phyloP scores from a whole-genome alignment of 2,888 invertebrate genomes.

The Tinea pellionella region DNA sequence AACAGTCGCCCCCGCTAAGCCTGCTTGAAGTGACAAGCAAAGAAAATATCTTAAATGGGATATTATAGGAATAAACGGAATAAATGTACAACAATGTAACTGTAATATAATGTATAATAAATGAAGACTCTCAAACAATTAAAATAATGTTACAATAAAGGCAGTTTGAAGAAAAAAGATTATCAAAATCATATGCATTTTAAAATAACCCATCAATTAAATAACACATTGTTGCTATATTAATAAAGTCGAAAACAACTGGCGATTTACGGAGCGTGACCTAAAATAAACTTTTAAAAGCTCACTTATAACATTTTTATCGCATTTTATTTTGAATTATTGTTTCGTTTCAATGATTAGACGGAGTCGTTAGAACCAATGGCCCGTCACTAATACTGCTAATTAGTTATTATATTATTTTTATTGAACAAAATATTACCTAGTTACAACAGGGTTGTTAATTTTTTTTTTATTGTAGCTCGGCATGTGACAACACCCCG shows the following conservation, averaged over 20 bases:
- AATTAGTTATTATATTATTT: conserved; percentile 1
- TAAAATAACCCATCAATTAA: not conserved
- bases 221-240: not conserved
- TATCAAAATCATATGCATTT: conserved; percentile 2
- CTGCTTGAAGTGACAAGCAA: no score
- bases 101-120: no score
- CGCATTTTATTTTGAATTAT: not conserved
- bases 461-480: no score
- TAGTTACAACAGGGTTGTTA: no score
- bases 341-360: not conserved
- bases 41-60: no score
- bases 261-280: conserved; percentile 41
- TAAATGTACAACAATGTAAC: not conserved
- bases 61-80: no score
- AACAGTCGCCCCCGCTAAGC: no score
- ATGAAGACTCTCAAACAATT: not conserved
- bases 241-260: not conserved
- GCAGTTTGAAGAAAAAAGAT: not conserved
- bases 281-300: conserved; percentile 20
- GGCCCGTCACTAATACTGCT: not conserved
- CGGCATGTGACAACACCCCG: no score
- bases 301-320: not conserved
- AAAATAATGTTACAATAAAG: not conserved
- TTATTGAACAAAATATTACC: not conserved
- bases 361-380: not conserved